Conservation (phyloP, 2,797 vertebrate species). For the Iguana delicatissima region DNA sequence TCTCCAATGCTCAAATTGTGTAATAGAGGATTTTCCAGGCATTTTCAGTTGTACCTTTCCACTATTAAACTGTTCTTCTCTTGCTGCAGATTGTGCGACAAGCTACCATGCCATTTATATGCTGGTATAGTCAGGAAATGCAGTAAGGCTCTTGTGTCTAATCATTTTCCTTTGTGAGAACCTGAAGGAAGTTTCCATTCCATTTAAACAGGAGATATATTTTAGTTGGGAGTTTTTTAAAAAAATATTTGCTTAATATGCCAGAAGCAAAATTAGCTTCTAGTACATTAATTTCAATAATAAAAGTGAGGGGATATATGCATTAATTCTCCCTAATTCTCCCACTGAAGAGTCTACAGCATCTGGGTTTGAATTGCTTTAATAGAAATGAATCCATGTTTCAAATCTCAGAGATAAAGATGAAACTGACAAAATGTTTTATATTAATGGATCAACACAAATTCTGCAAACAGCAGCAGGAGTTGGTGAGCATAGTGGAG, state of each 20-base stretch:
- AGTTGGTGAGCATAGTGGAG: neutral
- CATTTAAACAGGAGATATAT: neutral
- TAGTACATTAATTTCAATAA: neutral
- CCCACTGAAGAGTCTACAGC: neutral
- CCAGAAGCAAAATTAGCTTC: neutral
- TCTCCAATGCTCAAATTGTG: too few relatives aligned
- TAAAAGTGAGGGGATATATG: neutral
- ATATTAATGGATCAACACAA: too few relatives aligned
- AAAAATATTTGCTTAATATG: neutral
- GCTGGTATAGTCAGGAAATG: neutral
- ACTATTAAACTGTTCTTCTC: neutral
- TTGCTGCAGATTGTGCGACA: neutral
- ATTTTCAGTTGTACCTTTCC: too few relatives aligned
- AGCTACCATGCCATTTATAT: neutral
- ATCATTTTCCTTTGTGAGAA: neutral
- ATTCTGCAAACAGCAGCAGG: neutral
- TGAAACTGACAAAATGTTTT: neutral
- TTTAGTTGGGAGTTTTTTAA: too few relatives aligned
- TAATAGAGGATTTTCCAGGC: too few relatives aligned
- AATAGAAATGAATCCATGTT: neutral
- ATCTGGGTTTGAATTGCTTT: constrained; percentile 22
- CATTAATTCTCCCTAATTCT: constrained; percentile 7
- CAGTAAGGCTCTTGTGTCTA: neutral
- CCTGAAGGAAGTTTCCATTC: neutral
- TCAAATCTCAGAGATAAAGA: constrained; percentile 27